phyloP scores from a whole-genome alignment of 2,888 invertebrate genomes.

The Tachina fera region DNA sequence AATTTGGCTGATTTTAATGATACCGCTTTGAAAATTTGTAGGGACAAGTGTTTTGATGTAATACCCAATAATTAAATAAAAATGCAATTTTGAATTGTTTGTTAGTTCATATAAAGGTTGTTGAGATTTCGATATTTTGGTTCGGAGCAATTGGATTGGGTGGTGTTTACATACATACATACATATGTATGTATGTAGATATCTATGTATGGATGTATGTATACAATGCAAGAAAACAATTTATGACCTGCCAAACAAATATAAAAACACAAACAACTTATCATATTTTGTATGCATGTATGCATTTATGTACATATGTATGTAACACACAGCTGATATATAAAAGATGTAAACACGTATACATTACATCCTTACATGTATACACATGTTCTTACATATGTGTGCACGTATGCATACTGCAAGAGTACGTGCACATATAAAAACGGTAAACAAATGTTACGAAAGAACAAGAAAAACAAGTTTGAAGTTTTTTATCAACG shows the following conservation, averaged over 20 bases:
- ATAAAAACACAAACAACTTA: slow-evolving; percentile 17
- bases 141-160: no score
- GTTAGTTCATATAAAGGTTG: no score
- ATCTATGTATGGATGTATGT: no score
- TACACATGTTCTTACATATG: neutral
- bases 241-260: slow-evolving; percentile 36
- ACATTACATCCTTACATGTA: neutral
- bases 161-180: neutral
- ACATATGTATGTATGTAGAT: neutral
- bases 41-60: no score
- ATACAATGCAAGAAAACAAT: slow-evolving; percentile 13
- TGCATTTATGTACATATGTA: neutral
- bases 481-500: slow-evolving; percentile 34
- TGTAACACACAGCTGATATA: slow-evolving; percentile 51
- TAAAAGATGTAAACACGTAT: slow-evolving; percentile 1
- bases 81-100: no score
- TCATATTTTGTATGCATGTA: neutral
- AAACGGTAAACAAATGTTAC: slow-evolving; percentile 42
- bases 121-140: no score
- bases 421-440: neutral
- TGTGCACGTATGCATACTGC: neutral
- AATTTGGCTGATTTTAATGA: no score
- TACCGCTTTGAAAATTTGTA: no score
- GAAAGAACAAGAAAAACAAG: slow-evolving; percentile 58
- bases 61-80: no score